These are phyloP conservation scores for Odontomachus brunneus DNA, from an alignment of 1,140 invertebrate species.

Conservation along the genomic window DNA sequence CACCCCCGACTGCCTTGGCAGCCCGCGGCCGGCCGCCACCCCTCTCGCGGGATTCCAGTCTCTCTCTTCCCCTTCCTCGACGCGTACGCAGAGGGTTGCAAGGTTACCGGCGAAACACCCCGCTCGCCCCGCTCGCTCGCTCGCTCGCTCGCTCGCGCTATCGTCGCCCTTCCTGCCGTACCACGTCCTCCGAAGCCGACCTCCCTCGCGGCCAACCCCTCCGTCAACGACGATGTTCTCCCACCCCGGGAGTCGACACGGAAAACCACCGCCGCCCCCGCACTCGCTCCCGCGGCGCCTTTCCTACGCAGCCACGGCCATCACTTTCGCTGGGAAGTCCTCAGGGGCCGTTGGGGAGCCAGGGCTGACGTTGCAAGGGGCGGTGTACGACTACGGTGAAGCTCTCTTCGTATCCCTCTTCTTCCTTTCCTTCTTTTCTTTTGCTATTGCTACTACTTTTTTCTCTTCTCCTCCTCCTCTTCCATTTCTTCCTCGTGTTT, in stretches of 20 bases:
- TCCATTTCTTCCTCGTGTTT: background rate
- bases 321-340: conserved; percentile 82
- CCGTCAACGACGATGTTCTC: conserved; percentile 56
- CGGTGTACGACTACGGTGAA: conserved; percentile 76
- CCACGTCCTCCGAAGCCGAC: conserved; percentile 56
- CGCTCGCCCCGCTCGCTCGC: background rate
- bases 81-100: conserved; percentile 81
- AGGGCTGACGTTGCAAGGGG: conserved; percentile 82
- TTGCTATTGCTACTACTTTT: background rate
- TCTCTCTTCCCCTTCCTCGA: conserved; percentile 78
- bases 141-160: conserved; percentile 44
- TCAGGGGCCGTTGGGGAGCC: conserved; percentile 66
- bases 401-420: conserved; percentile 60
- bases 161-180: conserved; percentile 1
- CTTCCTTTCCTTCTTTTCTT: conserved; percentile 19
- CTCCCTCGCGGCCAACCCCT: conserved; percentile 58
- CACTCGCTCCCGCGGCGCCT: conserved; percentile 57
- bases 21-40: conserved; percentile 75
- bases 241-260: conserved; percentile 45
- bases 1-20: conserved; percentile 72
- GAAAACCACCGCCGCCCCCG: conserved; percentile 47
- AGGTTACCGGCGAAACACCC: conserved; percentile 78
- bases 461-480: background rate
- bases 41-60: conserved; percentile 70
- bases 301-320: conserved; percentile 77